These are phyloP conservation scores for Apantesis nais DNA, from an alignment of 2,888 invertebrate species.

Conservation along the genomic window DNA sequence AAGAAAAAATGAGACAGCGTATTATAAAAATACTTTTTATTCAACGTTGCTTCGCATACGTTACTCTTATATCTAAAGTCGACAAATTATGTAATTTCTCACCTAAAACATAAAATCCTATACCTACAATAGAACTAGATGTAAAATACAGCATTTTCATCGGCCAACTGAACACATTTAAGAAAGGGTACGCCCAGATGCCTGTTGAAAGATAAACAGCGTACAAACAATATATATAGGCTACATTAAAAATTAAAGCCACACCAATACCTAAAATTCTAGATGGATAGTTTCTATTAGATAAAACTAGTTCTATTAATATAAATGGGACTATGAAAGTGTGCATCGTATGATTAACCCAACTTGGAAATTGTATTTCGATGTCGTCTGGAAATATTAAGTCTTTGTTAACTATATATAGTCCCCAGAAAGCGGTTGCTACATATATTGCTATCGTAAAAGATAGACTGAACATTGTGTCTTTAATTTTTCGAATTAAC, in stretches of 20 bases:
- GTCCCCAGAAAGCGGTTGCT: slow-evolving; percentile 93
- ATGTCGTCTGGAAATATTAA: slow-evolving; percentile 93
- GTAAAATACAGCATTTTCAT: slow-evolving; percentile 89
- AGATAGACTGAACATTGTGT: slow-evolving; percentile 88
- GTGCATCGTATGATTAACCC: slow-evolving; percentile 96
- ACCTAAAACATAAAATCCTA: slow-evolving; percentile 89
- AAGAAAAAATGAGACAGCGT: not conserved
- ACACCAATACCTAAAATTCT: slow-evolving; percentile 86
- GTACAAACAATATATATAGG: slow-evolving; percentile 90
- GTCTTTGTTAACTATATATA: slow-evolving; percentile 93
- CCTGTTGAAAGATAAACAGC: slow-evolving; percentile 88
- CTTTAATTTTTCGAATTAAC: slow-evolving; percentile 88
- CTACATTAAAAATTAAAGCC: slow-evolving; percentile 84
- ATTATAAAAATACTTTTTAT: slow-evolving; percentile 14
- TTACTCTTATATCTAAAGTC: slow-evolving; percentile 74
- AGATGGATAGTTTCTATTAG: slow-evolving; percentile 90
- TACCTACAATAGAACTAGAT: slow-evolving; percentile 83
- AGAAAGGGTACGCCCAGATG: slow-evolving; percentile 95
- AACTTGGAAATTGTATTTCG: slow-evolving; percentile 92
- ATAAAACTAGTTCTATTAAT: slow-evolving; percentile 89
- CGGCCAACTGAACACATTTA: slow-evolving; percentile 89
- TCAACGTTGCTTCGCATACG: slow-evolving; percentile 38
- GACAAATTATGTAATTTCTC: slow-evolving; percentile 89
- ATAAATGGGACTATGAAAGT: slow-evolving; percentile 92
- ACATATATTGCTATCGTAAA: slow-evolving; percentile 93